Base-by-base conservation (phyloP, 1,140 invertebrate genomes). In the Anoplolepis gracilipes region DNA sequence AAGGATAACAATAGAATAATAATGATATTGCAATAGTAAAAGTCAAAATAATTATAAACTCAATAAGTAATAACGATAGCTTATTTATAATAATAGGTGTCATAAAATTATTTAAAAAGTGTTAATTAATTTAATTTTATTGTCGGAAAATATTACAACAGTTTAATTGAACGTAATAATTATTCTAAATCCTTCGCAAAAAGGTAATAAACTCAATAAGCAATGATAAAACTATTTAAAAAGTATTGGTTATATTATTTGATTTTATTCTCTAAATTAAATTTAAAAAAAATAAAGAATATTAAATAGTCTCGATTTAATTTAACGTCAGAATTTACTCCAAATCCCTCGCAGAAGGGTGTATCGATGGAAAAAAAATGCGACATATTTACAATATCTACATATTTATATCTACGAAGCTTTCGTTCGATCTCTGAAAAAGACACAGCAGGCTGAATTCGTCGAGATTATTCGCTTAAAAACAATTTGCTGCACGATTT, bases 1-100 rank as follows among this genome's bases (percentile, higher is more conserved):
- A 81, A 81, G 42, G 16, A 65, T 39, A 36, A 72, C 65, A 42
- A 65, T 81, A 70, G 6, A 36, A 30, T 36, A 81, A 81, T 19
- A 25, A 22, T 28, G n/a, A 65, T 22, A 8, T 25, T 6, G 36
- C 10, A 69, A 81, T 25, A 28, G 28, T 57, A 81, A 55, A 49
- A 36, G 62, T 42, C 39, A 70, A 55, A 69, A 79, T 33, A 64
- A 79, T 67, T 30, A n/a, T n/a, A 46, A 77, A 46, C 13, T 46
- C 33, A 46, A 30, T 46, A 28, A n/a, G 22, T 46, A 42, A 76
- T 36, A 16, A 42, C 16, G 25, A n/a, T 25, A 39, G 16, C 22
- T 77, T 11, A 28, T 64, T 62, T 30, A n/a, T 4, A 6, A 36
- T 6, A 36, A 42, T 11, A 42, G n/a, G 5, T 19, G 11, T 30